These are phyloP conservation scores for Alligator mississippiensis DNA, from an alignment of 2,113 vertebrate genomes.

Conservation along the genomic window DNA sequence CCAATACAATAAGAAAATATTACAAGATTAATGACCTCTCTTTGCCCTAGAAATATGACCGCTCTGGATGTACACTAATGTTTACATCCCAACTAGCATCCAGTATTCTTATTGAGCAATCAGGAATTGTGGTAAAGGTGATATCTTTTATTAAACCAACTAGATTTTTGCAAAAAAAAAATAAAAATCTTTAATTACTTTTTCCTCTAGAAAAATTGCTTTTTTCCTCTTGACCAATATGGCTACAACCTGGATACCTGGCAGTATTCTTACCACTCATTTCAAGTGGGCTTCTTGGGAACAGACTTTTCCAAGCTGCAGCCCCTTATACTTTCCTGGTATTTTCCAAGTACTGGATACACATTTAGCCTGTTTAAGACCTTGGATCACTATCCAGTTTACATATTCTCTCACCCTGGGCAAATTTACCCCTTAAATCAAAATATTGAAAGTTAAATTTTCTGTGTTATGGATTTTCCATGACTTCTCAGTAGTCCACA, in stretches of 20 bases:
- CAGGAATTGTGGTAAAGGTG: no score
- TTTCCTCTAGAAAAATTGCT: no score
- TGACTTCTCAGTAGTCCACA: background rate
- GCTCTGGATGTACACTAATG: background rate
- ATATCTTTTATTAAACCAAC: no score
- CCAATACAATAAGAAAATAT: background rate
- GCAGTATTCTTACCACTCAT: background rate
- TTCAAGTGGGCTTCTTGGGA: background rate
- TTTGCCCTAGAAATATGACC: background rate
- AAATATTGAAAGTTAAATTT: rapidly evolving
- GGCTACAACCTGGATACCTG: no score
- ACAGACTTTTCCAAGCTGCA: background rate
- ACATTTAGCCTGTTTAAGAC: background rate
- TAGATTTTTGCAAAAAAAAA: no score
- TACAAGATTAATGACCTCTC: background rate
- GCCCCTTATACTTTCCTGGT: background rate
- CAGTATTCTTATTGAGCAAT: background rate
- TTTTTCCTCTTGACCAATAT: no score
- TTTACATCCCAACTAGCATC: background rate
- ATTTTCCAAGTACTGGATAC: background rate
- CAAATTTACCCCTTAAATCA: background rate
- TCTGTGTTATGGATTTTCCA: background rate
- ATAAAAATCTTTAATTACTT: no score
- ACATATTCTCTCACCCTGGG: background rate
- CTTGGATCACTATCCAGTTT: background rate